Evolutionary conservation across 2,113 vertebrate species (phyloP), one percentile per base, ranked within the genome.

Genomic region (Eleginops maclovinus): DNA sequence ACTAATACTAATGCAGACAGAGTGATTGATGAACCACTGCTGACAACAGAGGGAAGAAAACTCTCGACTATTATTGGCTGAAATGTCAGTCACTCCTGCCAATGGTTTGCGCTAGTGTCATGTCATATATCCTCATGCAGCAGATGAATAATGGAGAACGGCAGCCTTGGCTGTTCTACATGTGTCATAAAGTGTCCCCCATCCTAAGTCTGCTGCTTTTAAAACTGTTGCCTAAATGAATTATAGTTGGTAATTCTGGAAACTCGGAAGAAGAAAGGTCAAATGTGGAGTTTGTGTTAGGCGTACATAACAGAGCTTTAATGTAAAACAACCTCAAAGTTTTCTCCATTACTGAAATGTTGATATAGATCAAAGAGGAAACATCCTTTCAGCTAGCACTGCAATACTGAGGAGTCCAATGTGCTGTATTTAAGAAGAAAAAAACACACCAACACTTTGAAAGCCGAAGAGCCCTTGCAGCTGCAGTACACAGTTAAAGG

Each of bases 21-120:
- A 89, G 92, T 94, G 95, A 94, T 93, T 94, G 94, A 95, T 94
- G 94, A 95, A 95, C 91, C 93, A 85, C 88, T 79, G 93, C 91
- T 93, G 94, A 95, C 95, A 95, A 91, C 91, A 81, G 72, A 81
- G 81, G 88, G 85, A 90, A 90, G 87, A 93, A 93, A 93, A 93
- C 91, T 90, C 93, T 94, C 89, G 54, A 91, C 87, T 79, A 83
- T 91, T 94, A 95, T 95, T 94, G 94, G 94, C 93, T 94, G 90
- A 94, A 94, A 90, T 91, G 95, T 94, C 94, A 94, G 84, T 95
- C 94, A 95, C 91, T 89, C 75, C 84, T 90, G 89, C 85, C 93
- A 91, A 90, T 94, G 92, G 84, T 88, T 86, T 88, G 87, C 62
- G 44, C 72, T 41, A 13, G 81, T 91, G 85, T 90, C 93, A 91